A percentile compares a stretch with the other conserved stretches of the same genome.
Evolutionary conservation across 2,888 invertebrate genomes (phyloP).

Genomic region (Danaus chrysippus): DNA sequence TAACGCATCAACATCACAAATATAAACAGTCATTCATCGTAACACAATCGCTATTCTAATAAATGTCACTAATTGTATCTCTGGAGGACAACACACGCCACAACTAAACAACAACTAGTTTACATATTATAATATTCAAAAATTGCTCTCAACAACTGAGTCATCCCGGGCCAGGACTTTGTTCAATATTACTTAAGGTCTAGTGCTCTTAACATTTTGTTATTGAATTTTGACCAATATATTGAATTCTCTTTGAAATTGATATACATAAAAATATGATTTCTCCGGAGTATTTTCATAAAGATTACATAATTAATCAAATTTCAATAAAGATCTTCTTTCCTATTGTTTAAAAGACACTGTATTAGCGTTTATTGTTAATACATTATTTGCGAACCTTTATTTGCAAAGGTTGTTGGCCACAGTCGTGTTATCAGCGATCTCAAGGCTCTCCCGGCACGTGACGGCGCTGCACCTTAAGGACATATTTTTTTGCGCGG

Average conservation of each 20-base stretch:
- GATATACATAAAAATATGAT: no score
- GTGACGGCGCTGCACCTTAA: conserved; percentile 53
- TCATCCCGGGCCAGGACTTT: conserved; percentile 66
- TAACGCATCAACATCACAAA: conserved; percentile 23
- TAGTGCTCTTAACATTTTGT: conserved; percentile 9
- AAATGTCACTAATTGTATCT: conserved; percentile 71
- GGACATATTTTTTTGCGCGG: conserved; percentile 65
- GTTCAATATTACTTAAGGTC: conserved; percentile 61
- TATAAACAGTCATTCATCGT: conserved; percentile 33
- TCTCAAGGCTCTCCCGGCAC: conserved; percentile 17
- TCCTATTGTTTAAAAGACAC: neutral
- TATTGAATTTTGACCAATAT: no score
- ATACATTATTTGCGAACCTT: neutral
- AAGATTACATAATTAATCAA: no score
- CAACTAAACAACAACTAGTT: conserved; percentile 63
- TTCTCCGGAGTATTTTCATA: no score
- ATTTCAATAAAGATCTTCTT: neutral
- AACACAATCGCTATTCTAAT: conserved; percentile 63
- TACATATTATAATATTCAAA: conserved; percentile 75
- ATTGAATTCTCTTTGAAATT: no score
- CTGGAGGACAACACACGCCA: conserved; percentile 45
- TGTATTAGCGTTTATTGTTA: neutral
- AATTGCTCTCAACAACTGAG: conserved; percentile 71
- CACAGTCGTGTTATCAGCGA: conserved; percentile 8
- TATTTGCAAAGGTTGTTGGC: neutral